Conservation (phyloP, 1,140 invertebrate genomes). For the Drosophila subpulchrella region DNA sequence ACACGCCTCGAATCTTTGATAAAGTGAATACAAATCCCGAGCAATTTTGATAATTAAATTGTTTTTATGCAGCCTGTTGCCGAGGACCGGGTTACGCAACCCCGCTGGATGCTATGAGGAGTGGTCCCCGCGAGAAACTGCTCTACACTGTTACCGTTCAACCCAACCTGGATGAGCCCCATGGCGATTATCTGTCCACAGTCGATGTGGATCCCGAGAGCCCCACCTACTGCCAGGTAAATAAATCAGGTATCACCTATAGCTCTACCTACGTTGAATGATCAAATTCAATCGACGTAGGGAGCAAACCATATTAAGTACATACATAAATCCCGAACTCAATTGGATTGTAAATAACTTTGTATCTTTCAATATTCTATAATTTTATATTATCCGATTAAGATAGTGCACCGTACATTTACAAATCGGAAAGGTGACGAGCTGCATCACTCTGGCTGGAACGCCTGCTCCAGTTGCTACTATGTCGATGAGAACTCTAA, state of each 20-base stretch:
- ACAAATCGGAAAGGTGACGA: conserved; percentile 94
- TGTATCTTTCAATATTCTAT: too few species aligned
- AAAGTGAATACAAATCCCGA: conserved; percentile 7
- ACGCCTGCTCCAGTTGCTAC: conserved; percentile 96
- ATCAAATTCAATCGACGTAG: not conserved
- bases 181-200: conserved; percentile 95
- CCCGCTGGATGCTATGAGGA: conserved; percentile 92
- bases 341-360: too few species aligned
- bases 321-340: too few species aligned
- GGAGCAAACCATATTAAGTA: not conserved
- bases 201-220: conserved; percentile 96
- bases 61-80: conserved; percentile 66
- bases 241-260: conserved; percentile 8
- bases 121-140: conserved; percentile 92
- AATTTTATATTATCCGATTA: conserved; percentile 2
- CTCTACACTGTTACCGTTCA: conserved; percentile 95
- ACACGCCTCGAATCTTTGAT: conserved; percentile 4
- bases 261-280: not conserved
- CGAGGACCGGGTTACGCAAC: conserved; percentile 91
- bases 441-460: conserved; percentile 98
- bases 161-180: conserved; percentile 87
- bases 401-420: conserved; percentile 95
- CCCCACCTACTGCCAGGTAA: conserved; percentile 93
- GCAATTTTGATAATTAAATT: conserved; percentile 27
- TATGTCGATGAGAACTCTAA: conserved; percentile 85